phyloP scores from a whole-genome alignment of 2,888 invertebrate genomes.

The Cremastinae sp. region DNA sequence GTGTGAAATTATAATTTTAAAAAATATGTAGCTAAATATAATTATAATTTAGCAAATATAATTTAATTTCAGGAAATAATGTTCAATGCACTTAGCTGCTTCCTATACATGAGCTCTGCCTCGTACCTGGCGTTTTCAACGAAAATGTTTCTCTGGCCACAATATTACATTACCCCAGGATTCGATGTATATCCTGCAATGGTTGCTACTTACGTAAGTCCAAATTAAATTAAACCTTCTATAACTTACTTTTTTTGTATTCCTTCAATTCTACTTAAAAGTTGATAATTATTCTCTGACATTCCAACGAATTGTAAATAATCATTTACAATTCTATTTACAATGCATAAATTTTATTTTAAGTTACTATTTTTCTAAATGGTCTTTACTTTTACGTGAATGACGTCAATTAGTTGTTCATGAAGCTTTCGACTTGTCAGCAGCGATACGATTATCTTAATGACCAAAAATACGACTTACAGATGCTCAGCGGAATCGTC shows the following conservation, averaged over 20 bases:
- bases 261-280: too few species aligned
- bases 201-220: constrained; percentile 92
- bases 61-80: constrained; percentile 86
- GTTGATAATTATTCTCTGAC: too few species aligned
- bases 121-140: constrained; percentile 91
- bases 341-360: constrained; percentile 78
- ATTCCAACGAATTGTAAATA: too few species aligned
- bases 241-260: constrained; percentile 9
- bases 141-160: constrained; percentile 88
- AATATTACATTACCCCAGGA: constrained; percentile 88
- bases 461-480: too few species aligned
- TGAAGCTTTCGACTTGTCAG: too few species aligned
- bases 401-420: too few species aligned
- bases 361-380: too few species aligned
- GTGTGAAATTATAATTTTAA: neutral
- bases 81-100: constrained; percentile 89
- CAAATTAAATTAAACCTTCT: neutral
- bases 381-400: too few species aligned
- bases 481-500: constrained; percentile 90
- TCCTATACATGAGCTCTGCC: constrained; percentile 90
- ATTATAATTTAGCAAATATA: too few species aligned
- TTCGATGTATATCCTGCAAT: constrained; percentile 93
- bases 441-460: too few species aligned
- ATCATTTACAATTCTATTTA: constrained; percentile 19
- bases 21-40: too few species aligned